These are phyloP conservation scores for Aspidapion aeneum DNA, from an alignment of 2,888 invertebrate species.

Conservation along the genomic window DNA sequence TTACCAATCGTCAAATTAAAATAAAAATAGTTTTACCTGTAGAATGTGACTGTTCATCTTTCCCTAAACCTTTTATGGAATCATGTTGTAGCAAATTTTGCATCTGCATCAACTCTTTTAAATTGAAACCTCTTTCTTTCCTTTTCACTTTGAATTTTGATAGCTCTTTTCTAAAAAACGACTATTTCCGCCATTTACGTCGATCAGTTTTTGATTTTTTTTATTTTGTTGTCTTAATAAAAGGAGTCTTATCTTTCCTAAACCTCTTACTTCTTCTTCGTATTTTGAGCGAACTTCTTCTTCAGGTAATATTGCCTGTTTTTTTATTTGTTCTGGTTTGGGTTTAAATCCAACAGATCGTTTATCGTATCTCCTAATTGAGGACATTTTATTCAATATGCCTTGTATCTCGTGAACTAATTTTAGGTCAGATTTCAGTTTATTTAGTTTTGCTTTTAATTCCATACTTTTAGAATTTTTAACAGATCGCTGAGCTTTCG, in stretches of 20 bases:
- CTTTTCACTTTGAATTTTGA: constrained; percentile 18
- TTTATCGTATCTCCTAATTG: background rate
- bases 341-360: background rate
- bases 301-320: background rate
- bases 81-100: background rate
- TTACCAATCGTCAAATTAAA: too few relatives aligned
- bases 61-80: too few relatives aligned
- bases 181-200: background rate
- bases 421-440: constrained; percentile 29
- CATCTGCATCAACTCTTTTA: constrained; percentile 13
- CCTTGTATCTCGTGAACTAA: constrained; percentile 33
- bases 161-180: constrained; percentile 22
- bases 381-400: constrained; percentile 27
- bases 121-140: constrained; percentile 12
- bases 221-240: constrained; percentile 1
- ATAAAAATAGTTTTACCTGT: too few relatives aligned
- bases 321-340: background rate
- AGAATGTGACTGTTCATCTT: too few relatives aligned
- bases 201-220: constrained; percentile 7
- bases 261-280: constrained; percentile 9
- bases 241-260: constrained; percentile 14
- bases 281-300: constrained; percentile 6
- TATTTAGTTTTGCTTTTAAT: constrained; percentile 19
- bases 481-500: background rate
- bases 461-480: constrained; percentile 4